phyloP scores from a whole-genome alignment of 1,140 invertebrate genomes.

The Megathymus violae region DNA sequence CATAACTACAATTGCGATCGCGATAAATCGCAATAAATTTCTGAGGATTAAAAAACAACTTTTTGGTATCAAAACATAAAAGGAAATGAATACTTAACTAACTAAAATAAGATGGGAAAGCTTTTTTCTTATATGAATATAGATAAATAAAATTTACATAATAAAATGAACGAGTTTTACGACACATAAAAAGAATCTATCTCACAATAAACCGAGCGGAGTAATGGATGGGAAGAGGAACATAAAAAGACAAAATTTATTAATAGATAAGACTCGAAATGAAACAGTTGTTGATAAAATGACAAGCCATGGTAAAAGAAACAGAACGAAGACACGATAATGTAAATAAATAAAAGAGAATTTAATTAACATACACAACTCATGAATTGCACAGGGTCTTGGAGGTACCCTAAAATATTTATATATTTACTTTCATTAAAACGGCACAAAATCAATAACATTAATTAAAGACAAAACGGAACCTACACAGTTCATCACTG shows the following conservation, averaged over 20 bases:
- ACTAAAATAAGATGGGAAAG: not conserved
- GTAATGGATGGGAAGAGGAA: not conserved
- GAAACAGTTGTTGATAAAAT: not conserved
- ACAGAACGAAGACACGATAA: not conserved
- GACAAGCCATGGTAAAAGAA: not conserved
- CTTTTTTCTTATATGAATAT: not conserved
- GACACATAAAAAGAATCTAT: constrained; percentile 1
- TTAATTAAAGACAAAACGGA: too few species aligned
- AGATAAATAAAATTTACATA: constrained; percentile 27
- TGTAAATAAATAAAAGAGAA: not conserved
- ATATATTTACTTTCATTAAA: too few species aligned
- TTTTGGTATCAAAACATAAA: too few species aligned
- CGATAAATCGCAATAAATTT: too few species aligned
- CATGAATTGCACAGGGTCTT: too few species aligned
- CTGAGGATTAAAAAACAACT: too few species aligned
- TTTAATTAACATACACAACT: too few species aligned
- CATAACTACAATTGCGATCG: too few species aligned
- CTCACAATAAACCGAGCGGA: not conserved
- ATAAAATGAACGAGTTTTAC: constrained; percentile 6
- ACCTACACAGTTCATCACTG: too few species aligned
- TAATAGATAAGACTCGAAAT: constrained; percentile 5
- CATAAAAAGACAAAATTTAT: constrained; percentile 4
- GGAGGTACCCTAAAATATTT: too few species aligned
- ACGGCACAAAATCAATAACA: too few species aligned
- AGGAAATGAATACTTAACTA: too few species aligned